phyloP scores from a whole-genome alignment of 2,888 invertebrate genomes.

The Morpho deidamia region DNA sequence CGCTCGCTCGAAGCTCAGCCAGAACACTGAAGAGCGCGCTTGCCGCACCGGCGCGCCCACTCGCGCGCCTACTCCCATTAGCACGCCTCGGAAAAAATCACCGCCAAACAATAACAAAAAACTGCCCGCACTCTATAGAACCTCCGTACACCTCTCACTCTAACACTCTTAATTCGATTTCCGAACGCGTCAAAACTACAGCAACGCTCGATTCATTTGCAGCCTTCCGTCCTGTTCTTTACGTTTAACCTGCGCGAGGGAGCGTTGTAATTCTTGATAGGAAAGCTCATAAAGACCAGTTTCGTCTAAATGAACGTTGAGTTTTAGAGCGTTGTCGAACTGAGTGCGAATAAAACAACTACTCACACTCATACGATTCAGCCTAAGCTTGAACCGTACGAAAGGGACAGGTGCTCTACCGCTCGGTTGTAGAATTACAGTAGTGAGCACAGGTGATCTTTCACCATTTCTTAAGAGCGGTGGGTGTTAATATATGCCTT shows the following conservation, averaged over 20 bases:
- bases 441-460: slow-evolving; percentile 79
- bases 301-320: slow-evolving; percentile 20
- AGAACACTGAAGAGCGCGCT: slow-evolving; percentile 79
- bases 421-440: slow-evolving; percentile 72
- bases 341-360: slow-evolving; percentile 54
- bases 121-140: slow-evolving; percentile 60
- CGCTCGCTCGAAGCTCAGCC: slow-evolving; percentile 76
- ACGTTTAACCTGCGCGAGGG: slow-evolving; percentile 29
- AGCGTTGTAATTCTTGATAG: slow-evolving; percentile 18
- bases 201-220: slow-evolving; percentile 64
- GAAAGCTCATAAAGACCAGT: slow-evolving; percentile 27
- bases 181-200: slow-evolving; percentile 74
- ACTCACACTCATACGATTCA: slow-evolving; percentile 75
- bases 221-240: slow-evolving; percentile 68
- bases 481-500: slow-evolving; percentile 60
- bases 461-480: slow-evolving; percentile 60
- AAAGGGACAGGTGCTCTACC: slow-evolving; percentile 77
- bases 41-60: slow-evolving; percentile 73
- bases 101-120: slow-evolving; percentile 73
- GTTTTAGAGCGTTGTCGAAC: slow-evolving; percentile 38
- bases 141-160: slow-evolving; percentile 71
- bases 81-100: slow-evolving; percentile 76
- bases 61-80: slow-evolving; percentile 76
- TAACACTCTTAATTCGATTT: slow-evolving; percentile 76
- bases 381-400: slow-evolving; percentile 73